These are phyloP conservation scores for Liasis olivaceus DNA, from an alignment of 2,797 vertebrate genomes.

Conservation along the genomic window DNA sequence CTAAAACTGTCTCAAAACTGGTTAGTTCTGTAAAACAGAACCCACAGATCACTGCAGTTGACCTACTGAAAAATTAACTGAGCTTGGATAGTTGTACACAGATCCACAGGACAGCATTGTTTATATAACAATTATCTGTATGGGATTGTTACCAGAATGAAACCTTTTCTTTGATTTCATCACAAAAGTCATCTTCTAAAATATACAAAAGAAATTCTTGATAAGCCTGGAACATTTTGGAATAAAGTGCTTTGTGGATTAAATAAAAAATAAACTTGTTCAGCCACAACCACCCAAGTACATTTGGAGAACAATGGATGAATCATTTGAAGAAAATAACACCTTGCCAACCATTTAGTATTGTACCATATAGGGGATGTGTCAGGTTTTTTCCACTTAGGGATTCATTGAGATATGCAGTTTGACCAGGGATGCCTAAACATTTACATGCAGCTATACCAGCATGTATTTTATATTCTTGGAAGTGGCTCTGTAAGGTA, in stretches of 20 bases:
- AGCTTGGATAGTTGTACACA: not conserved
- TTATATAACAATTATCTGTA: not conserved
- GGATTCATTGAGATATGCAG: not conserved
- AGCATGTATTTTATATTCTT: not conserved
- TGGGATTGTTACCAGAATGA: not conserved
- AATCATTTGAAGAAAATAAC: not conserved
- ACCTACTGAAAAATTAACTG: not conserved
- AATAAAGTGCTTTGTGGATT: not conserved
- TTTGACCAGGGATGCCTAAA: not conserved
- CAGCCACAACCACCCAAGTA: not conserved
- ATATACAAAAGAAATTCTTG: not conserved
- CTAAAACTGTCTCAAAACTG: not conserved
- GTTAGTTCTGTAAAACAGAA: not conserved
- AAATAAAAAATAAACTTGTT: not conserved
- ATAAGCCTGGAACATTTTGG: not conserved
- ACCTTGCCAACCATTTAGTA: not conserved
- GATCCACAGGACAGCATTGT: too few relatives aligned
- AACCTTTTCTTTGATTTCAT: not conserved
- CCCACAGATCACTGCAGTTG: too few relatives aligned
- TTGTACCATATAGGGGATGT: not conserved
- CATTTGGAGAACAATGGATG: not conserved
- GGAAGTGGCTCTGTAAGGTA: not conserved
- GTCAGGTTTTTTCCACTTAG: not conserved
- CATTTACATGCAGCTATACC: not conserved
- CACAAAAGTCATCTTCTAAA: not conserved